Evolutionary conservation across 2,797 vertebrate genomes (phyloP).

Genomic region (Coreius guichenoti): DNA sequence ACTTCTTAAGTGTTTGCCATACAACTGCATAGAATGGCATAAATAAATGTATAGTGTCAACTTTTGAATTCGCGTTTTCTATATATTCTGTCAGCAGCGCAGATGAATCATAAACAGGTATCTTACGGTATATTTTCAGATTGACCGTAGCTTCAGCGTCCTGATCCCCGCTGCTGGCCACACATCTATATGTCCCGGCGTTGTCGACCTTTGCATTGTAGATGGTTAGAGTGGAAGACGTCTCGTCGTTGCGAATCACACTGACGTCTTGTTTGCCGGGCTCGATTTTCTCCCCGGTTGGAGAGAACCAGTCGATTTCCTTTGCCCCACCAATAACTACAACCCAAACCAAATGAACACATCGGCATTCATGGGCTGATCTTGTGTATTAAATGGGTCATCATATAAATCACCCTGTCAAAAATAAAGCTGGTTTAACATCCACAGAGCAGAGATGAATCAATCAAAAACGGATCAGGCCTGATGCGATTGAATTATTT

Average conservation of each 20-base stretch:
- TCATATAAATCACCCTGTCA: slow-evolving; percentile 12
- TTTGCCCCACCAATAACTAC: slow-evolving; percentile 89
- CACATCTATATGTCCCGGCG: slow-evolving; percentile 94
- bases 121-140: slow-evolving; percentile 96
- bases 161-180: slow-evolving; percentile 85
- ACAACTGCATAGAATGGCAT: neutral
- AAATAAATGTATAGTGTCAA: neutral
- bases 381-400: neutral
- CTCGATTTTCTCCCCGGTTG: slow-evolving; percentile 88
- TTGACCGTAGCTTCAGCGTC: slow-evolving; percentile 92
- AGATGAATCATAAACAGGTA: neutral
- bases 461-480: slow-evolving; percentile 28
- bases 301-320: slow-evolving; percentile 95
- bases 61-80: neutral
- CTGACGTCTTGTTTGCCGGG: slow-evolving; percentile 90
- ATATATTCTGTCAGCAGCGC: neutral
- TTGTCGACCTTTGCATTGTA: slow-evolving; percentile 91
- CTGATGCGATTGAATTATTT: slow-evolving; percentile 31
- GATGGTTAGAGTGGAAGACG: slow-evolving; percentile 93
- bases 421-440: slow-evolving; percentile 26
- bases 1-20: neutral
- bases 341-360: neutral
- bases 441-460: slow-evolving; percentile 20
- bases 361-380: slow-evolving; percentile 21
- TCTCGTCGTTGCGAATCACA: slow-evolving; percentile 89